A percentile compares a stretch with the other conserved stretches of the same genome.
phyloP scores from a whole-genome alignment of 2,888 invertebrate species.

The Girardia tigrina region DNA sequence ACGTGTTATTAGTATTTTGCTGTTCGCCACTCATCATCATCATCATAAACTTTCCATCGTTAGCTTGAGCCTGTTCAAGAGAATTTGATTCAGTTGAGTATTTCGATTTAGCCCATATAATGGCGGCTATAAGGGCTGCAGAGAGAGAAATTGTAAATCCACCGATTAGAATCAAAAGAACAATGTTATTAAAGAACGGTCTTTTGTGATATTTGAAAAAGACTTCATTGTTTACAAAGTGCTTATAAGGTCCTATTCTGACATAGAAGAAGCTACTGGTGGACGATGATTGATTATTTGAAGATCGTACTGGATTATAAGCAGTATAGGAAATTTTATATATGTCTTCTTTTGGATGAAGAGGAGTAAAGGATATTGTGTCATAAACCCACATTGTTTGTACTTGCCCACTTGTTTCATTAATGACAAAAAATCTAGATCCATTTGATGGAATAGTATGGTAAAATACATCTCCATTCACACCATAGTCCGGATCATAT shows the following conservation, averaged over 20 bases:
- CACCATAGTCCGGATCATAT: background rate
- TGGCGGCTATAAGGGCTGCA: background rate
- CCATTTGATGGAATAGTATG: constrained; percentile 5
- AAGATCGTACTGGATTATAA: background rate
- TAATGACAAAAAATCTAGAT: background rate
- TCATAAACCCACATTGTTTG: background rate
- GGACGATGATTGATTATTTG: background rate
- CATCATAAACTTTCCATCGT: constrained; percentile 15
- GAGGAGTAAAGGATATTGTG: background rate
- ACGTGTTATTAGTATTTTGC: background rate
- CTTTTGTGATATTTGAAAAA: background rate
- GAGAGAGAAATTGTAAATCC: constrained; percentile 14
- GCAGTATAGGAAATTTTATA: background rate
- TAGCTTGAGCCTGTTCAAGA: constrained; percentile 10
- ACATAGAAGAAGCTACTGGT: background rate
- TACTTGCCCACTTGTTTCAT: background rate
- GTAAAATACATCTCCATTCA: background rate
- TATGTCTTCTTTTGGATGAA: background rate
- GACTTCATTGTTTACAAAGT: constrained; percentile 1
- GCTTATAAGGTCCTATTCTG: background rate
- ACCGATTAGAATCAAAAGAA: constrained; percentile 4
- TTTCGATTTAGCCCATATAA: constrained; percentile 13
- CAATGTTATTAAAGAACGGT: background rate
- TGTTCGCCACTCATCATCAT: background rate
- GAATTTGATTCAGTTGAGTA: constrained; percentile 12